Conservation (phyloP, 2,797 vertebrate genomes). For the Poeciliopsis presidionis region DNA sequence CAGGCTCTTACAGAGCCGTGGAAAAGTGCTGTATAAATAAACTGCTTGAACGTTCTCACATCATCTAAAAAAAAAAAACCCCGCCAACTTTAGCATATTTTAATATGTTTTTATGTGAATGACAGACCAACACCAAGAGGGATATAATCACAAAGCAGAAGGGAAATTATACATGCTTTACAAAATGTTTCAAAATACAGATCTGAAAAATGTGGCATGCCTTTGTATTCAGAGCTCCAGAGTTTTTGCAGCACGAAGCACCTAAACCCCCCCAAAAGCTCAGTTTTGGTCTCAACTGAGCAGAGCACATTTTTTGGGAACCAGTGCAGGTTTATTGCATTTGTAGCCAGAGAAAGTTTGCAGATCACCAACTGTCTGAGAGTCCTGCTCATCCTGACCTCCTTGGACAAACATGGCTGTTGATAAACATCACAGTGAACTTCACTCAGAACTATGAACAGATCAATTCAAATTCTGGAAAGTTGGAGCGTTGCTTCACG, state of each 20-base stretch:
- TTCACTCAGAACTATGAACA: conserved; percentile 6
- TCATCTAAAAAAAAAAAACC: not conserved
- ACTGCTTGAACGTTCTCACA: not conserved
- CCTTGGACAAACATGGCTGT: not conserved
- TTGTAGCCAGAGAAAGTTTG: not conserved
- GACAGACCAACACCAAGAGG: not conserved
- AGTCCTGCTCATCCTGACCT: not conserved
- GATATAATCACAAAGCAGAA: not conserved
- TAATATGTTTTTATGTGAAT: not conserved
- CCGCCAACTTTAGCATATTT: not conserved
- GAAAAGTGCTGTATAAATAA: not conserved
- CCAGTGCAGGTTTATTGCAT: not conserved
- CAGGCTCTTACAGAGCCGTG: not conserved
- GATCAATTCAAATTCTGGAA: conserved; percentile 16
- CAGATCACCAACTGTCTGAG: not conserved
- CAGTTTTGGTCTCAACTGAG: not conserved
- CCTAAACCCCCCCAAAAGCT: not conserved
- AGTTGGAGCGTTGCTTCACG: conserved; percentile 17
- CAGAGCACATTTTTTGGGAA: not conserved
- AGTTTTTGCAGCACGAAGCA: not conserved
- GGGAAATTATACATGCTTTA: not conserved
- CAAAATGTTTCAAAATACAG: not conserved
- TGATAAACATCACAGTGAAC: conserved; percentile 7
- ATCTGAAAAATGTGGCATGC: not conserved
- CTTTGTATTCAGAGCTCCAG: not conserved